Evolutionary conservation across 2,888 invertebrate genomes (phyloP).

Genomic region (Chydorus sphaericus): DNA sequence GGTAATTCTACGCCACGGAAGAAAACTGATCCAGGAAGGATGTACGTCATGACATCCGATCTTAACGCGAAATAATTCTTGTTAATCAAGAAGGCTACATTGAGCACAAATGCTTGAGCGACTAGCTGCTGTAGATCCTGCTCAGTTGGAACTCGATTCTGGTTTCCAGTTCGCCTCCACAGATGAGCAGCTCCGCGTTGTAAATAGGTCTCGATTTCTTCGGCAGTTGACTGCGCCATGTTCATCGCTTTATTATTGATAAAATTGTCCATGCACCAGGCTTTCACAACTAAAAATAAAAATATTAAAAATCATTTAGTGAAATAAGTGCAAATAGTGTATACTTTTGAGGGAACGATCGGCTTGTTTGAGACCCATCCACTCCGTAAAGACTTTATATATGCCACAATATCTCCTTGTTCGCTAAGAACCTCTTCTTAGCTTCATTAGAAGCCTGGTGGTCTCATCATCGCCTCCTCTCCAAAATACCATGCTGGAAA

Average conservation of each 20-base stretch:
- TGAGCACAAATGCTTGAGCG: slow-evolving; percentile 5
- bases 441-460: slow-evolving; percentile 22
- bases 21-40: slow-evolving; percentile 4
- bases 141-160: background rate
- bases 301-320: too few relatives aligned
- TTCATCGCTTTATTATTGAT: slow-evolving; percentile 27
- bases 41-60: background rate
- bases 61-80: background rate
- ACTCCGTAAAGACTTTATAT: slow-evolving; percentile 23
- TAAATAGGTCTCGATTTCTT: slow-evolving; percentile 14
- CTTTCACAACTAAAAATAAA: slow-evolving; percentile 22
- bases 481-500: slow-evolving; percentile 25
- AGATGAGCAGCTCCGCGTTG: background rate
- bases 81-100: slow-evolving; percentile 3
- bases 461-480: slow-evolving; percentile 23
- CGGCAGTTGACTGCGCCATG: slow-evolving; percentile 18
- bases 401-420: slow-evolving; percentile 15
- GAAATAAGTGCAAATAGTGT: too few relatives aligned
- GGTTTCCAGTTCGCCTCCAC: background rate
- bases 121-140: slow-evolving; percentile 3
- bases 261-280: slow-evolving; percentile 26
- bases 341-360: too few relatives aligned
- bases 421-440: slow-evolving; percentile 21
- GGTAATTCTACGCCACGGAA: background rate
- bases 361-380: slow-evolving; percentile 21